Percentiles rank a stretch among this genome's conserved stretches.
phyloP scores from a whole-genome alignment of 2,797 vertebrate genomes.

The Acanthurus leucopareius region DNA sequence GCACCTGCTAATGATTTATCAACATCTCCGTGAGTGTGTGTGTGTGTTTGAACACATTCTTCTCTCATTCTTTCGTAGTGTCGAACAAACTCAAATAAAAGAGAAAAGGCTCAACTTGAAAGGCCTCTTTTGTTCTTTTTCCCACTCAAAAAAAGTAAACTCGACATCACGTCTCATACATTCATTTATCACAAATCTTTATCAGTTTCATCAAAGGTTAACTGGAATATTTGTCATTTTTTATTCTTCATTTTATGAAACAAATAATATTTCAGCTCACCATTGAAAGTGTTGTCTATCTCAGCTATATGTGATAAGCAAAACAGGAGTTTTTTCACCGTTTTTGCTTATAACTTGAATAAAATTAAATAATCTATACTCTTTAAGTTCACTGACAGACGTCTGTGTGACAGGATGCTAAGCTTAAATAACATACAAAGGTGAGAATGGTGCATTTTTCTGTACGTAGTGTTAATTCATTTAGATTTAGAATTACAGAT shows the following conservation, averaged over 20 bases:
- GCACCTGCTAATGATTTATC: slow-evolving; percentile 54
- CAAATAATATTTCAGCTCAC: background rate
- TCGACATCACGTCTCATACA: background rate
- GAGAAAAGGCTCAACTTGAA: slow-evolving; percentile 1
- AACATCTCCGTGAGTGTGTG: slow-evolving; percentile 16
- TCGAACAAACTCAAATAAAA: slow-evolving; percentile 24
- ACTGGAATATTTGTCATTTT: background rate
- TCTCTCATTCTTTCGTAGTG: slow-evolving; percentile 17
- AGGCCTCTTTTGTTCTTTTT: slow-evolving; percentile 8
- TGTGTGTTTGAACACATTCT: slow-evolving; percentile 15
- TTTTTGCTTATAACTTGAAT: background rate
- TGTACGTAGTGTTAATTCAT: no score
- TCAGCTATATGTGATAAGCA: background rate
- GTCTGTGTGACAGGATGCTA: background rate
- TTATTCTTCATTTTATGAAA: background rate
- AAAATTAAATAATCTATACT: background rate
- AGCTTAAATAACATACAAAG: no score
- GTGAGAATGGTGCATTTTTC: background rate
- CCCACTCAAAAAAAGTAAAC: background rate
- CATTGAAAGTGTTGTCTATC: background rate
- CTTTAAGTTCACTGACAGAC: background rate
- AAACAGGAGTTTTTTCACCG: background rate
- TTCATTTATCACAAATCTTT: background rate
- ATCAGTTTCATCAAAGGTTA: background rate
- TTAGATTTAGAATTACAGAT: no score